Conservation (phyloP, 2,888 invertebrate genomes). For the Acanthococcus lagerstroemiae region DNA sequence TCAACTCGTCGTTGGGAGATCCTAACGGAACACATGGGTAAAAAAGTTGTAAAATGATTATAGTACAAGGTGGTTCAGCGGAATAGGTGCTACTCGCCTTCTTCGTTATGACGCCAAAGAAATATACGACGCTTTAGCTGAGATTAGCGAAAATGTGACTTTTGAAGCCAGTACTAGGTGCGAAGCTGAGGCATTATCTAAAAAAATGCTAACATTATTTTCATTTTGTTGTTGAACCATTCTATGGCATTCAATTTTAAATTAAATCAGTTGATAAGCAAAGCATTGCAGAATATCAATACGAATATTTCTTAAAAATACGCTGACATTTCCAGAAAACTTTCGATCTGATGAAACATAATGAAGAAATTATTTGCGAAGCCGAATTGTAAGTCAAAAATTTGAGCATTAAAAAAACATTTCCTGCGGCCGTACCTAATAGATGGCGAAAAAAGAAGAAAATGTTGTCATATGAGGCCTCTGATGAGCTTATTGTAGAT, state of each 20-base stretch:
- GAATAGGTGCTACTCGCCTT: too few relatives aligned
- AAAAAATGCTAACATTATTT: too few relatives aligned
- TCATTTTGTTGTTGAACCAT: conserved; percentile 11
- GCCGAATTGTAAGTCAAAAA: too few relatives aligned
- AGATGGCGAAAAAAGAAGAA: background rate
- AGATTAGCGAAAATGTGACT: background rate
- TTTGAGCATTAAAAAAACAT: too few relatives aligned
- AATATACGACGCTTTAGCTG: background rate
- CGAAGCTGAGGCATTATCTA: background rate
- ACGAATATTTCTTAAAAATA: too few relatives aligned
- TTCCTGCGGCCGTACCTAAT: background rate
- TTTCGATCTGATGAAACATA: too few relatives aligned
- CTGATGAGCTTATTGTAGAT: background rate
- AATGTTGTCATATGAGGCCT: background rate
- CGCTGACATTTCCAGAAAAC: too few relatives aligned
- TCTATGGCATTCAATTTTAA: background rate
- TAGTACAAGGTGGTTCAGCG: too few relatives aligned
- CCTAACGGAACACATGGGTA: too few relatives aligned
- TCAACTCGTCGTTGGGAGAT: background rate
- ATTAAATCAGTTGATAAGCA: conserved; percentile 11
- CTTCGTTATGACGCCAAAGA: background rate
- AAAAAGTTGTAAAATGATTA: too few relatives aligned
- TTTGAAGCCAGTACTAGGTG: background rate
- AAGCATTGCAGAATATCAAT: too few relatives aligned
- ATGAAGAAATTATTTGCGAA: too few relatives aligned